Evolutionary conservation across 30 jellyfish, hydroid and myxozoan species (phyloP).

Genomic region (Aurelia aurita): DNA sequence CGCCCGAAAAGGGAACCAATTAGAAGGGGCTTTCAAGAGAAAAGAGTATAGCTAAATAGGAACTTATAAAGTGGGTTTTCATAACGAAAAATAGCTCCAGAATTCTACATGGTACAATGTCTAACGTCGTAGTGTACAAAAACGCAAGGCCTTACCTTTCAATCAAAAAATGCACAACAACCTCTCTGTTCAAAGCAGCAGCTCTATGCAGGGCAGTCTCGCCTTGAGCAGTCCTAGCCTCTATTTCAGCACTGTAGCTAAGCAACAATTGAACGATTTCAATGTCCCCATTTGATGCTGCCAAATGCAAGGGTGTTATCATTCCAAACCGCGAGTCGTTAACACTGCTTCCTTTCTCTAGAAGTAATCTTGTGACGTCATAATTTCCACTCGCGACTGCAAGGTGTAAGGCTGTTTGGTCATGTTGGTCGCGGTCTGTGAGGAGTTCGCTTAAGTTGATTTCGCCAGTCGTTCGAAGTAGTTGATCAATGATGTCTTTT

Average conservation of each 20-base stretch:
- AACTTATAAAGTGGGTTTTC: too few species aligned
- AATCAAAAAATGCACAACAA: constrained; percentile 53
- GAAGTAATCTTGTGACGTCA: constrained; percentile 27
- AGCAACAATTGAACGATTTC: constrained; percentile 65
- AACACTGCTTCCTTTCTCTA: constrained; percentile 62
- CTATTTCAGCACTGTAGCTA: constrained; percentile 37
- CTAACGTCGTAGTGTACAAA: background rate
- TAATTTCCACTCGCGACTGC: constrained; percentile 71
- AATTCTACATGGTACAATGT: too few species aligned
- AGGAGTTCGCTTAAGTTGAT: constrained; percentile 25
- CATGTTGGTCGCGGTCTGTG: constrained; percentile 59
- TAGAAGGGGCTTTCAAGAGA: too few species aligned
- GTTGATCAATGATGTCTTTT: constrained; percentile 28
- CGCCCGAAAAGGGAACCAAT: too few species aligned
- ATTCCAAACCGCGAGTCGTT: constrained; percentile 53
- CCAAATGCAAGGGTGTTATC: constrained; percentile 73
- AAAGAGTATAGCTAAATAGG: too few species aligned
- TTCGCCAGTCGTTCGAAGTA: constrained; percentile 25
- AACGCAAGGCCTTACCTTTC: constrained; percentile 25
- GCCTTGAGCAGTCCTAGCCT: constrained; percentile 39
- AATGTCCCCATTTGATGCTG: constrained; percentile 64
- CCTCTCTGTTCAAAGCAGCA: constrained; percentile 61
- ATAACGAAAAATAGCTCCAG: too few species aligned
- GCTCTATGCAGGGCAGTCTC: constrained; percentile 82
- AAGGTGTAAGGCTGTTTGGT: constrained; percentile 59